A percentile compares a stretch with the other conserved stretches of the same genome.
phyloP scores from a whole-genome alignment of 2,888 invertebrate species.

The Exocentrus adspersus region DNA sequence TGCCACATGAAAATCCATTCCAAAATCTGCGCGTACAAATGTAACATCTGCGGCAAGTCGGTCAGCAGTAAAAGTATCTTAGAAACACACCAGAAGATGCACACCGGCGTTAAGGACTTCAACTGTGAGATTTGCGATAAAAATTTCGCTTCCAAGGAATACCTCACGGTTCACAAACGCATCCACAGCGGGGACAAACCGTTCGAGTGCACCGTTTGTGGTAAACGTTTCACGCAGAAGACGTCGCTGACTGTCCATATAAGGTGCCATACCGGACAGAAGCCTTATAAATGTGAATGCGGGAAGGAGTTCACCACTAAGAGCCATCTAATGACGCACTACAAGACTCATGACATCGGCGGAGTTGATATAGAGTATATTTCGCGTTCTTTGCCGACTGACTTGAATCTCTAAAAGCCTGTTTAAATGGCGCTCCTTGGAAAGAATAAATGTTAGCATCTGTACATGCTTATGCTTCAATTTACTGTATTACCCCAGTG shows the following conservation, averaged over 20 bases:
- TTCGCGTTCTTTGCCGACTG: constrained; percentile 39
- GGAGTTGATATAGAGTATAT: constrained; percentile 56
- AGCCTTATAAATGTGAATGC: constrained; percentile 68
- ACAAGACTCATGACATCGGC: constrained; percentile 65
- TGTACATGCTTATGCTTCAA: too few relatives aligned
- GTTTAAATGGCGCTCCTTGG: too few relatives aligned
- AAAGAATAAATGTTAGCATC: too few relatives aligned
- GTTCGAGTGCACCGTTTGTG: constrained; percentile 68
- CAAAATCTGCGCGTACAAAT: constrained; percentile 50
- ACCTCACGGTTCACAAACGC: constrained; percentile 67
- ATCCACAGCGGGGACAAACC: constrained; percentile 69
- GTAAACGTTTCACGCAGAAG: constrained; percentile 69
- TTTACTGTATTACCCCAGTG: too few relatives aligned
- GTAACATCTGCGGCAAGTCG: constrained; percentile 59
- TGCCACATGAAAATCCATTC: constrained; percentile 55
- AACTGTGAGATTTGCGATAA: constrained; percentile 52
- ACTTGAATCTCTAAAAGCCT: background rate
- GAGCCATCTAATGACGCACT: constrained; percentile 68
- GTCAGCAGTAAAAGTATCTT: constrained; percentile 57
- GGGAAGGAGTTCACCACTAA: constrained; percentile 69
- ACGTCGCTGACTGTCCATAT: constrained; percentile 68
- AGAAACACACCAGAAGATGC: constrained; percentile 60
- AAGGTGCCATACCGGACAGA: constrained; percentile 68
- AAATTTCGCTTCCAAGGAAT: constrained; percentile 60
- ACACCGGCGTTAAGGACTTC: constrained; percentile 58